These are phyloP conservation scores for Oenanthe oenanthe DNA, from an alignment of 2,113 vertebrate species.

Conservation along the genomic window DNA sequence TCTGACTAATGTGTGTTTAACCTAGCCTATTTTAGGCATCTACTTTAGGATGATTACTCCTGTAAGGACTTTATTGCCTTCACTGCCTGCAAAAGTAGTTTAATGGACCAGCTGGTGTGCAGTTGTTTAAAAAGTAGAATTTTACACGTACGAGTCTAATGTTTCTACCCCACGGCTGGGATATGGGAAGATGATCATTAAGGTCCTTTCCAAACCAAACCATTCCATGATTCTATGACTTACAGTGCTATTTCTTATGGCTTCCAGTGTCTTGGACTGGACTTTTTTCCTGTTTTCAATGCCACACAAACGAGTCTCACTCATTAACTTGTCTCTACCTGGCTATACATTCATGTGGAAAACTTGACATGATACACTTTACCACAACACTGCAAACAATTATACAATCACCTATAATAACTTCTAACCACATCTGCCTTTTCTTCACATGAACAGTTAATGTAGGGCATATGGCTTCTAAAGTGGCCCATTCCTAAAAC, in stretches of 20 bases:
- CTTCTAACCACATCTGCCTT: not conserved
- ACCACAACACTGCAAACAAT: not conserved
- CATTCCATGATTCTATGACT: not conserved
- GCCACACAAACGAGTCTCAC: not conserved
- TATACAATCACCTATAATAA: not conserved
- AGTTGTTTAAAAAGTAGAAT: not conserved
- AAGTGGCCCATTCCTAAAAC: not conserved
- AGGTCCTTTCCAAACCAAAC: not conserved
- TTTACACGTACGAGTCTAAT: not conserved
- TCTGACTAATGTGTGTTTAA: not conserved
- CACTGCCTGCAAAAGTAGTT: not conserved
- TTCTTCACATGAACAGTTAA: not conserved
- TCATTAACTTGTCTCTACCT: not conserved
- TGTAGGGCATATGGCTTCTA: not conserved
- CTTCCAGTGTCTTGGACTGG: not conserved
- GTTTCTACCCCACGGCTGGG: not conserved
- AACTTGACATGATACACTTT: not conserved
- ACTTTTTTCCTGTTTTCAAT: not conserved
- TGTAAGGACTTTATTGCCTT: not conserved
- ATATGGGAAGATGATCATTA: not conserved
- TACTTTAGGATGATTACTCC: not conserved
- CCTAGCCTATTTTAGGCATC: not conserved
- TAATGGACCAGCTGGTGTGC: not conserved
- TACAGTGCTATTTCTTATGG: not conserved
- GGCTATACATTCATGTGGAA: not conserved